phyloP scores from a whole-genome alignment of 2,797 vertebrate species.

The Enteromius radiatus region DNA sequence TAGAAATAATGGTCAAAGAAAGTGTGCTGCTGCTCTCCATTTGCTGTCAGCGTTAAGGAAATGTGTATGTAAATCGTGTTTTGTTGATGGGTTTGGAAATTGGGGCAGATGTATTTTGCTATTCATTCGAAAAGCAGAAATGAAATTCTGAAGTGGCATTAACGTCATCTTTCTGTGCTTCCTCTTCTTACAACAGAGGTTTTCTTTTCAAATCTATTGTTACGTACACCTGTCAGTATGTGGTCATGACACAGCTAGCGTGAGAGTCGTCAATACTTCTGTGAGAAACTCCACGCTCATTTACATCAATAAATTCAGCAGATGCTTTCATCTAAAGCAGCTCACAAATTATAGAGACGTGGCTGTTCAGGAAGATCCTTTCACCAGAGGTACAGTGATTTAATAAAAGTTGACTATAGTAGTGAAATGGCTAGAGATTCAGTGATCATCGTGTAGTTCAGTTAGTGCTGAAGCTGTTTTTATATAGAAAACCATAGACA shows the following conservation, averaged over 20 bases:
- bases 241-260: constrained; percentile 20
- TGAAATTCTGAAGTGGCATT: constrained; percentile 20
- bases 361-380: not conserved
- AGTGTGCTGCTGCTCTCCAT: not conserved
- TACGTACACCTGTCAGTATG: constrained; percentile 30
- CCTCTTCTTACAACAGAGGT: not conserved
- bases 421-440: not conserved
- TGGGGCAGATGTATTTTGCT: not conserved
- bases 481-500: not conserved
- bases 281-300: not conserved
- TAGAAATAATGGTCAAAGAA: constrained; percentile 27
- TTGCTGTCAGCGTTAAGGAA: constrained; percentile 8
- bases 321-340: not conserved
- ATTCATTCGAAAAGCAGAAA: constrained; percentile 28
- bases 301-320: not conserved
- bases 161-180: constrained; percentile 13
- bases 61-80: constrained; percentile 12
- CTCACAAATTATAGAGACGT: not conserved
- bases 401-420: not conserved
- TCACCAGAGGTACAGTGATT: not conserved
- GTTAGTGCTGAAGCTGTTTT: not conserved
- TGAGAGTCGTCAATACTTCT: constrained; percentile 8
- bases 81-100: constrained; percentile 3
- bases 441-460: not conserved
- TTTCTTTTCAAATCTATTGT: not conserved